Conservation (phyloP, 2,113 vertebrate genomes). For the Thamnaconus septentrionalis region DNA sequence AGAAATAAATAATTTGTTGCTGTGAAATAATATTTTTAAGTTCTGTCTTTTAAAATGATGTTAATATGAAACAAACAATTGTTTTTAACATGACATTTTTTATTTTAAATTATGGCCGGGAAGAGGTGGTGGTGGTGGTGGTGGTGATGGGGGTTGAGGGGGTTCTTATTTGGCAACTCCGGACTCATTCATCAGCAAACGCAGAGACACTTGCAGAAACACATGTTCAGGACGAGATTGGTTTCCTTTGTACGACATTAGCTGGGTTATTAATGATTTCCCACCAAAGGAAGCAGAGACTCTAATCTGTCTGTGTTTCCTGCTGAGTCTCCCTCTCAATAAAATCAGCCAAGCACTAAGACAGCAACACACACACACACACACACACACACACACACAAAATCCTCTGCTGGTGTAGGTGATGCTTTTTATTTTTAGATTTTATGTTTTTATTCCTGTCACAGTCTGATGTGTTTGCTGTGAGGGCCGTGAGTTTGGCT, state of each 20-base stretch:
- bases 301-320: conserved; percentile 67
- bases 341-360: conserved; percentile 56
- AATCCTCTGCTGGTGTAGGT: conserved; percentile 25
- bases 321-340: conserved; percentile 48
- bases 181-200: not conserved
- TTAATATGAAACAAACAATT: no score
- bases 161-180: no score
- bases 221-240: conserved; percentile 26
- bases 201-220: not conserved
- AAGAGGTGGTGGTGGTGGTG: no score
- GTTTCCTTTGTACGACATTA: conserved; percentile 37
- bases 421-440: not conserved
- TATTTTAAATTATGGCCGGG: no score
- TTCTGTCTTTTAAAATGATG: no score
- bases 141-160: no score
- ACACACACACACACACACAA: conserved; percentile 2
- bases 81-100: no score
- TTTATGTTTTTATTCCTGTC: not conserved
- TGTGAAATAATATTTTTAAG: no score
- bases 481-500: conserved; percentile 36
- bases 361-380: conserved; percentile 17
- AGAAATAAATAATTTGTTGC: no score
- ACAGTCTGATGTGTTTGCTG: conserved; percentile 5
- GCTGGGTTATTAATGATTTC: conserved; percentile 66
- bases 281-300: conserved; percentile 60